These are phyloP conservation scores for Mesitornis unicolor DNA, from an alignment of 2,113 vertebrate species.

Conservation along the genomic window DNA sequence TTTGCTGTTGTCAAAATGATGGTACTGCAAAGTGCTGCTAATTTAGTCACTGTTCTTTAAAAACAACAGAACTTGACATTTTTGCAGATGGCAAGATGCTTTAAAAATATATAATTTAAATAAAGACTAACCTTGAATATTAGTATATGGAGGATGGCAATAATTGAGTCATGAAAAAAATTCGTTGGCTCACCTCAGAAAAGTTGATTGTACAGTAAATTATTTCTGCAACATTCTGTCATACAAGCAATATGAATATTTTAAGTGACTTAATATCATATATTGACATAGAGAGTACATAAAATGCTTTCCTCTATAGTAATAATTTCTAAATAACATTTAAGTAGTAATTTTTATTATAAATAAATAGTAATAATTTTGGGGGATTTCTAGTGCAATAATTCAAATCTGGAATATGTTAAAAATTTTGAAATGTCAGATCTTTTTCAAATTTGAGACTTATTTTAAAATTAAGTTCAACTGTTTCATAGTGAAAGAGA, in stretches of 20 bases:
- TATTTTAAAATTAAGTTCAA: not conserved
- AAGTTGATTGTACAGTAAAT: slow-evolving; percentile 9
- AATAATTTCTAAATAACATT: not conserved
- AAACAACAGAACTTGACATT: slow-evolving; percentile 67
- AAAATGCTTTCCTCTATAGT: not conserved
- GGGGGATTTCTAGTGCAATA: not conserved
- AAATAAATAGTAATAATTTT: not conserved
- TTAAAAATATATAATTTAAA: slow-evolving; percentile 54
- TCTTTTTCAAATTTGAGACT: not conserved
- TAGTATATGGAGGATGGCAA: slow-evolving; percentile 37
- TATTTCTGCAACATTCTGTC: slow-evolving; percentile 22
- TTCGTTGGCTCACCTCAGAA: not conserved
- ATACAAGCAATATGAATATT: not conserved
- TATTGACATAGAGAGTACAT: not conserved
- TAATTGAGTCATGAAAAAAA: slow-evolving; percentile 42
- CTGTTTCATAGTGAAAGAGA: not conserved
- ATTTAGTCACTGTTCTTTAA: slow-evolving; percentile 53
- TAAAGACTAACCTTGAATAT: slow-evolving; percentile 47
- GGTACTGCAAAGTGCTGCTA: slow-evolving; percentile 21
- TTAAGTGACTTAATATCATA: not conserved
- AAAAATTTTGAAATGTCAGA: slow-evolving; percentile 13
- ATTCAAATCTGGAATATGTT: not conserved
- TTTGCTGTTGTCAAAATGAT: slow-evolving; percentile 34
- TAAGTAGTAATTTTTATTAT: not conserved
- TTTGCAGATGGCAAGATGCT: slow-evolving; percentile 58